Evolutionary conservation across 2,797 vertebrate species (phyloP), one percentile per base, ranked within the genome.

Genomic region (Carapus acus): DNA sequence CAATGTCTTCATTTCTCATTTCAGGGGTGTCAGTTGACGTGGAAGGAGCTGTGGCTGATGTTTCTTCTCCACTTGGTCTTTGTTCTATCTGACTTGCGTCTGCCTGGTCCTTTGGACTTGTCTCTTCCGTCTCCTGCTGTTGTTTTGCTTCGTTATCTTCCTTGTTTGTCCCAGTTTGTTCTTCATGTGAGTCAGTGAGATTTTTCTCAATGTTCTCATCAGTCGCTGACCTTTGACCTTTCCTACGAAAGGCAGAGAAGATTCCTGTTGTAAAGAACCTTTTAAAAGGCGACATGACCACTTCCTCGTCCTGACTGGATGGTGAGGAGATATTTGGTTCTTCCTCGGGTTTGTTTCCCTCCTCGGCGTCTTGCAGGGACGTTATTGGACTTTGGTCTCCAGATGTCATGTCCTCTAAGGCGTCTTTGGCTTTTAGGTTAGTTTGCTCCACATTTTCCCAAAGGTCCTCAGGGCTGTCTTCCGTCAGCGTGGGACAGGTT

Each of bases 251-350:
- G 56, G 88, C 88, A 11, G 89, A 86, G 87, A 94, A 90, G 44
- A 90, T 90, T 17, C 91, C 91, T 23, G 90, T 91, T 7, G 87
- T 89, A 73, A 97, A 96, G 85, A 96, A 95, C 62, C 80, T 91
- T 78, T 89, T 94, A 60, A 96, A 81, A n/a, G 91, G 88, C 0
- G 92, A 95, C 2, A 88, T 69, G 0, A 80, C 85, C 36, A 88
- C 88, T 2, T 74, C 74, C 29, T 79, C 65, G 53, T 80, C 63
- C 0, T 87, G 74, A 45, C 67, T 79, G 18, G 76, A 57, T 7
- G 86, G 65, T 8, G 69, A 83, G 48, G 63, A 37, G 22, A 53
- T 45, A 9, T 34, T 22, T 1, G 53, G 16, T 37, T 81, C 84
- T 71, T 85, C 83, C 22, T 78, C 62, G 31, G 36, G 19, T 27